Conservation (phyloP, 2,113 vertebrate genomes). For the Lepus timidus region DNA sequence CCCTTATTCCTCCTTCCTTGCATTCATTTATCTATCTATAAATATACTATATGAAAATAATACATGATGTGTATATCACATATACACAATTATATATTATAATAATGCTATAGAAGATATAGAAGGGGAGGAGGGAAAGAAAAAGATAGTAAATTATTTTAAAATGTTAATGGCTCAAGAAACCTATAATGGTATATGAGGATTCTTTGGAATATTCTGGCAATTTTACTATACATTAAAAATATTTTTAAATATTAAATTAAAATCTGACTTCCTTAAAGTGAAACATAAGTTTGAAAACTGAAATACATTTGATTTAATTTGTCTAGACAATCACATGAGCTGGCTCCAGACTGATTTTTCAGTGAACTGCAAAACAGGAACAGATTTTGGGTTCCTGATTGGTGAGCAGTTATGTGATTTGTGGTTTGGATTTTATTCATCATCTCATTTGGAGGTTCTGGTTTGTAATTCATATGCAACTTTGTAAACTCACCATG, state of each 20-base stretch:
- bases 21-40: no score
- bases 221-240: not conserved
- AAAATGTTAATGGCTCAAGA: not conserved
- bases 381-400: not conserved
- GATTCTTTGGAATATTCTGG: not conserved
- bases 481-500: not conserved
- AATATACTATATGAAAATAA: no score
- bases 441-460: not conserved
- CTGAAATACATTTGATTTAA: slow-evolving; percentile 14
- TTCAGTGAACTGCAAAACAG: slow-evolving; percentile 9
- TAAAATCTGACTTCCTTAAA: slow-evolving; percentile 8
- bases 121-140: not conserved
- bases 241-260: not conserved
- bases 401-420: not conserved
- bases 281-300: not conserved
- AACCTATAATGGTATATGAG: not conserved
- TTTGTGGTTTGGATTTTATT: slow-evolving; percentile 50
- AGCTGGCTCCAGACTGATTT: not conserved
- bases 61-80: not conserved
- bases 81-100: not conserved
- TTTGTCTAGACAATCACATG: not conserved
- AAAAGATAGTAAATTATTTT: not conserved
- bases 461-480: slow-evolving; percentile 35
- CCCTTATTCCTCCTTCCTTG: no score
- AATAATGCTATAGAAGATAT: not conserved